Evolutionary conservation across 2,888 invertebrate species (phyloP), one percentile per base, ranked within the genome.

Genomic region (Platycnemis pennipes): DNA sequence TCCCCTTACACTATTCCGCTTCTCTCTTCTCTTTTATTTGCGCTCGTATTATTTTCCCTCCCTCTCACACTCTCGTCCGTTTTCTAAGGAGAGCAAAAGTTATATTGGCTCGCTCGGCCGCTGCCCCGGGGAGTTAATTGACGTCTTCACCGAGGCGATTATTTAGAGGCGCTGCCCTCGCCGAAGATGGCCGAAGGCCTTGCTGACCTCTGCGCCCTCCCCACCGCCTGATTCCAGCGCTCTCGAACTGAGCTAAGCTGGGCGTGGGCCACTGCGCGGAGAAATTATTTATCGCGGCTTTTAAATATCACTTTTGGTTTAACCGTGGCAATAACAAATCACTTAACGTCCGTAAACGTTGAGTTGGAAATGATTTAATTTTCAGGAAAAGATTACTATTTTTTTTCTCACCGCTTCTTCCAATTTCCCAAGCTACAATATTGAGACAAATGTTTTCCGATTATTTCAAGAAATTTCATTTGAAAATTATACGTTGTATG

Each of bases 91-190:
- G 77, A 77, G 77, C 37, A 77, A 77, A 77, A 77, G 77, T 77
- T 77, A 77, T 77, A 77, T 77, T 77, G 31, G 77, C 37, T 77
- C 77, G 31, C 11, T 11, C 13, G 31, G 31, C 5, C 77, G 77
- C 31, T 31, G 77, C 77, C 77, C 77, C 37, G 77, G 77, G 77
- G 77, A 77, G 77, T 37, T 77, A 77, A 77, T 77, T 77, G 77
- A 77, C 77, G 77, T 77, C 77, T 77, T 77, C 77, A 77, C 77
- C 77, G 77, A 77, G 77, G 77, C 37, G 77, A 77, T 77, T 77
- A 77, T 77, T 77, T 77, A 77, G 77, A 37, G 77, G 31, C 77
- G 31, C 77, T 77, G 77, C 77, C 77, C n/a, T 31, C 11, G 31
- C 13, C 37, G 77, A 77, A 11, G 31, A 31, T 37, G 77, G 37